These are phyloP conservation scores for Calephelis virginiensis DNA, from an alignment of 1,140 invertebrate species.

Conservation along the genomic window DNA sequence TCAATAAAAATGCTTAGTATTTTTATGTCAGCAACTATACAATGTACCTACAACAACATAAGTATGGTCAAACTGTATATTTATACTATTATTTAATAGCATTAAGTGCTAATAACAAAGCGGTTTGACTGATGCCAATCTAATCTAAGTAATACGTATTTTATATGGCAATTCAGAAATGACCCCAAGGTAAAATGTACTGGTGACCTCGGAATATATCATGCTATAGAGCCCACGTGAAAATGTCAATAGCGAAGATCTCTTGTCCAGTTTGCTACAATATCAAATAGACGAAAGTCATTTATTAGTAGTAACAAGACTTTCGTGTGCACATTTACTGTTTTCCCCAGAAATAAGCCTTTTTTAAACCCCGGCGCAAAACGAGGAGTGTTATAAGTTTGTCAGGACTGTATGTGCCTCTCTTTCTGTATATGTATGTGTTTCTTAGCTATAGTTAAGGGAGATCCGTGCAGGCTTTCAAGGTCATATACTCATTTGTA, in stretches of 20 bases:
- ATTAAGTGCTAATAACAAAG: conserved; percentile 7
- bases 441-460: too few relatives aligned
- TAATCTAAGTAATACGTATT: conserved; percentile 10
- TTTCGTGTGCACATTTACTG: too few relatives aligned
- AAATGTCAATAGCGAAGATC: not conserved
- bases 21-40: not conserved
- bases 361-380: too few relatives aligned
- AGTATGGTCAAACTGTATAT: not conserved
- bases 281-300: too few relatives aligned
- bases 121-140: not conserved
- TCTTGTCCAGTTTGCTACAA: too few relatives aligned
- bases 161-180: conserved; percentile 33
- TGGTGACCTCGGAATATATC: conserved; percentile 1
- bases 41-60: not conserved
- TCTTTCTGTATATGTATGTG: too few relatives aligned
- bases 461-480: too few relatives aligned
- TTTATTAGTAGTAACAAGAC: too few relatives aligned
- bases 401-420: too few relatives aligned
- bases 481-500: too few relatives aligned
- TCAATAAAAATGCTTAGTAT: not conserved
- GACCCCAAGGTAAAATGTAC: conserved; percentile 39
- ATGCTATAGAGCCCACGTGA: not conserved
- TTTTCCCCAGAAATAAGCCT: too few relatives aligned
- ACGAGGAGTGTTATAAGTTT: too few relatives aligned
- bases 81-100: not conserved